A percentile compares a stretch with the other conserved stretches of the same genome.
These are phyloP conservation scores for Capitella teleta DNA, from an alignment of 1,140 invertebrate genomes.

Conservation along the genomic window DNA sequence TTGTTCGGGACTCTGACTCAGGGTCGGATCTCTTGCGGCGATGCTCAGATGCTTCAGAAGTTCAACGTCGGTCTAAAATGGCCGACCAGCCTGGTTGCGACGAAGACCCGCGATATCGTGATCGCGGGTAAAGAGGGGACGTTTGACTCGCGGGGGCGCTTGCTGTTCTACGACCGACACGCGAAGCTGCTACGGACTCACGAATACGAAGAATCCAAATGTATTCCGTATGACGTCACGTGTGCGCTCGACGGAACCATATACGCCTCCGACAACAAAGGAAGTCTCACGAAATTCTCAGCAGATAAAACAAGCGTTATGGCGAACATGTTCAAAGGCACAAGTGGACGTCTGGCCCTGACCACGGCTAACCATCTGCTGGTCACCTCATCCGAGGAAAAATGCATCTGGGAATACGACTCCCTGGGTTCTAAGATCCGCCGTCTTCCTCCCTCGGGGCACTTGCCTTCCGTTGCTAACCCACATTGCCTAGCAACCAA, in stretches of 20 bases:
- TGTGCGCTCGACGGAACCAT: neutral
- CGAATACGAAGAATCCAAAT: neutral
- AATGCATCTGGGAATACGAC: neutral
- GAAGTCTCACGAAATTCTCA: neutral
- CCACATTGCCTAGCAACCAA: neutral
- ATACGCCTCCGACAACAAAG: constrained; percentile 2
- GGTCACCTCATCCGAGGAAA: neutral
- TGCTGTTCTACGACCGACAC: neutral
- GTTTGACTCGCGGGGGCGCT: neutral
- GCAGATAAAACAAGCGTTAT: neutral
- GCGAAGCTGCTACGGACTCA: neutral
- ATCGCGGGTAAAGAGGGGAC: constrained; percentile 2
- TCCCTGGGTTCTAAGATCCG: neutral
- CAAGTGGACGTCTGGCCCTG: constrained; percentile 1
- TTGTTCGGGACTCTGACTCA: constrained; percentile 1
- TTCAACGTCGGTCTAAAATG: constrained; percentile 4
- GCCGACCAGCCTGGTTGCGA: neutral
- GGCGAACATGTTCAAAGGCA: constrained; percentile 1
- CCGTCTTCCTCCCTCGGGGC: neutral
- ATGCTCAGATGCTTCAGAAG: neutral
- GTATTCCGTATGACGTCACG: constrained; percentile 1
- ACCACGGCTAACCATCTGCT: neutral
- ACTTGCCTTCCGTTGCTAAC: neutral
- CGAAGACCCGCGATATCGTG: neutral
- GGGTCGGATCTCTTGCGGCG: neutral